phyloP scores from a whole-genome alignment of 2,888 invertebrate species.

The Gari tellinella region DNA sequence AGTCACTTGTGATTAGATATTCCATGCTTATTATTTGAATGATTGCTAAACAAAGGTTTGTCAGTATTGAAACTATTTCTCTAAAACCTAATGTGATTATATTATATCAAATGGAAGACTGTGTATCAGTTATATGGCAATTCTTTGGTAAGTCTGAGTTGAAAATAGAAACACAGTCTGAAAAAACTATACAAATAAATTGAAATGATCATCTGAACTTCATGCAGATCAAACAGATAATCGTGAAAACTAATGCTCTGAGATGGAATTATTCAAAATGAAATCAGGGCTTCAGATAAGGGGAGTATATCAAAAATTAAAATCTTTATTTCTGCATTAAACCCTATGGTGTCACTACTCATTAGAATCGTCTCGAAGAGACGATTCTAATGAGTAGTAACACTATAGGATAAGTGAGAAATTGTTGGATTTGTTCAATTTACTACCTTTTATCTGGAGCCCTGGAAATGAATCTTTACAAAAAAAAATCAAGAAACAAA shows the following conservation, averaged over 20 bases:
- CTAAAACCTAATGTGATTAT: background rate
- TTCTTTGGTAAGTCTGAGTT: slow-evolving; percentile 34
- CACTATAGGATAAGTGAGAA: too few species aligned
- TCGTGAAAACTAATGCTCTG: background rate
- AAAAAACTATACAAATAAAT: slow-evolving; percentile 3
- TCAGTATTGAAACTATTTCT: too few species aligned
- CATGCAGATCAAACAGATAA: background rate
- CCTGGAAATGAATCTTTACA: slow-evolving; percentile 2
- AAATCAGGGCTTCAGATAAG: slow-evolving; percentile 3
- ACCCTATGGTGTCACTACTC: too few species aligned
- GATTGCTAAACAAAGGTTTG: too few species aligned
- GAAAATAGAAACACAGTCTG: slow-evolving; percentile 26
- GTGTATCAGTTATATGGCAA: slow-evolving; percentile 41
- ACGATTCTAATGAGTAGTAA: too few species aligned
- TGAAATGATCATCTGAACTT: background rate
- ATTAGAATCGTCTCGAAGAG: too few species aligned
- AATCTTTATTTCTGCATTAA: too few species aligned
- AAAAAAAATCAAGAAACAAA: slow-evolving; percentile 4
- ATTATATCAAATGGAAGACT: slow-evolving; percentile 37
- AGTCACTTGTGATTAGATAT: too few species aligned
- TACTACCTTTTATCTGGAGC: too few species aligned
- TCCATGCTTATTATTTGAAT: too few species aligned
- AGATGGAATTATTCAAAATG: background rate
- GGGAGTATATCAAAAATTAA: too few species aligned
- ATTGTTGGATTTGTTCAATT: too few species aligned